Evolutionary conservation across 2,888 invertebrate species (phyloP).

Genomic region (Aphodius sticticus): DNA sequence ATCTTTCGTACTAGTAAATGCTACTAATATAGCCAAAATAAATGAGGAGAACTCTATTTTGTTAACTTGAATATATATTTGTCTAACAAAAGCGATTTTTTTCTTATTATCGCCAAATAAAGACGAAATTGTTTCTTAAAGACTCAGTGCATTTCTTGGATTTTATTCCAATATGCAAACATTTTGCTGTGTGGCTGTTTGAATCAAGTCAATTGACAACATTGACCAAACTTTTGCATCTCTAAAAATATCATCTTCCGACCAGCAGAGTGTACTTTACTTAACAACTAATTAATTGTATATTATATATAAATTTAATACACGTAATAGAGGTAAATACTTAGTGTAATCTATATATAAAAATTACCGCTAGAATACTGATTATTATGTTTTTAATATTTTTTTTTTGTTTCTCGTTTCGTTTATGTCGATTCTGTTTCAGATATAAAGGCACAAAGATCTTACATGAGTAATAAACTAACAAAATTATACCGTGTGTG

Average conservation of each 20-base stretch:
- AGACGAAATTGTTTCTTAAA: too few species aligned
- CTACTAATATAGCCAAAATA: too few species aligned
- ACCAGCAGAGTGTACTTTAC: constrained; percentile 39
- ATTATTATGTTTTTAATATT: constrained; percentile 20
- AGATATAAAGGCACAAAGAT: constrained; percentile 31
- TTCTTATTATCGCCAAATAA: too few species aligned
- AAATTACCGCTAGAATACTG: constrained; percentile 31
- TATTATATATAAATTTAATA: not conserved
- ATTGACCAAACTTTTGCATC: constrained; percentile 9
- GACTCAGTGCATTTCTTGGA: not conserved
- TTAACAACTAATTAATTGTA: not conserved
- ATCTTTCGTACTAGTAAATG: too few species aligned
- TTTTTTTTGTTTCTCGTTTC: not conserved
- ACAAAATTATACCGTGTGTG: too few species aligned
- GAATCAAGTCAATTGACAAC: not conserved
- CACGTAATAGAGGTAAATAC: constrained; percentile 6
- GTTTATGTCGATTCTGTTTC: not conserved
- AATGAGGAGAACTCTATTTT: too few species aligned
- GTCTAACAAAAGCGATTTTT: too few species aligned
- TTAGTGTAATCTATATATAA: constrained; percentile 20
- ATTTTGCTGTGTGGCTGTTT: not conserved
- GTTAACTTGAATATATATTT: too few species aligned
- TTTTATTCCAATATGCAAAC: constrained; percentile 8
- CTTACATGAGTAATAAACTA: constrained; percentile 20
- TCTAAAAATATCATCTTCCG: constrained; percentile 34